Conservation (phyloP, 2,888 invertebrate species). For the Cosmia pyralina region DNA sequence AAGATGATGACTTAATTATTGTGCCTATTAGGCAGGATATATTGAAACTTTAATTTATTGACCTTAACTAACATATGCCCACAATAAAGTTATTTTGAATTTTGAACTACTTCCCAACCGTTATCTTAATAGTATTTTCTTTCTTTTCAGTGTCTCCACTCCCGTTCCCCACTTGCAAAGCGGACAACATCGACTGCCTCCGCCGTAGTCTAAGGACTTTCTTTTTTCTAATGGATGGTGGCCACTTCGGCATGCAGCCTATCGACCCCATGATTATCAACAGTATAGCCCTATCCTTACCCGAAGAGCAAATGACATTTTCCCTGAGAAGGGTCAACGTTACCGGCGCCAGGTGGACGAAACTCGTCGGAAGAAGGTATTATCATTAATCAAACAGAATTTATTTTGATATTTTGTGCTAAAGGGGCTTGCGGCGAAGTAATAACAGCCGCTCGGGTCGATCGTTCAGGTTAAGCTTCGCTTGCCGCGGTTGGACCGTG, state of each 20-base stretch:
- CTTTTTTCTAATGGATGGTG: constrained; percentile 84
- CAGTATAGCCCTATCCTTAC: constrained; percentile 80
- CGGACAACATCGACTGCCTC: constrained; percentile 82
- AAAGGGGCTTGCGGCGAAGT: constrained; percentile 22
- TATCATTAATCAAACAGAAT: constrained; percentile 42
- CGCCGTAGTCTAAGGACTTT: constrained; percentile 84
- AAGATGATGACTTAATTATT: too few relatives aligned
- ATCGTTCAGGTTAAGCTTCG: too few relatives aligned
- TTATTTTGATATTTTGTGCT: constrained; percentile 20
- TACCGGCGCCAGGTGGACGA: constrained; percentile 85
- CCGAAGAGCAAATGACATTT: constrained; percentile 81
- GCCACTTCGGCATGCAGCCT: constrained; percentile 81
- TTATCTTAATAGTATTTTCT: not conserved
- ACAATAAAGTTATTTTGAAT: too few relatives aligned
- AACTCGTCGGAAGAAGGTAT: constrained; percentile 80
- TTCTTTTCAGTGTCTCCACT: constrained; percentile 74
- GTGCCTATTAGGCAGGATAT: too few relatives aligned
- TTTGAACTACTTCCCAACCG: too few relatives aligned
- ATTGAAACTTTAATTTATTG: too few relatives aligned
- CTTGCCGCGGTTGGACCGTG: too few relatives aligned
- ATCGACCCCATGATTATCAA: constrained; percentile 81
- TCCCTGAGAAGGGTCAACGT: constrained; percentile 82
- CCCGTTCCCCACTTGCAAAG: constrained; percentile 83
- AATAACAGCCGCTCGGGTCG: too few relatives aligned
- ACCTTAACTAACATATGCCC: too few relatives aligned